Conservation (phyloP, 2,113 vertebrate genomes). For the Syrrhaptes paradoxus region DNA sequence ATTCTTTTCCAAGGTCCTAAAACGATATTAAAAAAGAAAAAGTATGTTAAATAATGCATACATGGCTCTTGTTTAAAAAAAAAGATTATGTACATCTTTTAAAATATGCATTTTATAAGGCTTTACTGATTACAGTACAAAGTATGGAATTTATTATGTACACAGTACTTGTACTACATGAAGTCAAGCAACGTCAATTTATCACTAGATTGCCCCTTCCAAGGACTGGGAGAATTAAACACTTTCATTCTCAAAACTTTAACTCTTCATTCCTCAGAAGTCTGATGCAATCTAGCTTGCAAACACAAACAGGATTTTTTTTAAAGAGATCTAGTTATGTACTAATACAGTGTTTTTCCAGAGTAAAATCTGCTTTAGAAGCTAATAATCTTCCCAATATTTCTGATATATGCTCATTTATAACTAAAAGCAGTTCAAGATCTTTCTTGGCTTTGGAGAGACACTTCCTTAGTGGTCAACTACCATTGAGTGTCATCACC, state of each 20-base stretch:
- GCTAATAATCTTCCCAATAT: not conserved
- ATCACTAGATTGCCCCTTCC: not conserved
- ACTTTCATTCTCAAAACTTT: not conserved
- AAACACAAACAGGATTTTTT: not conserved
- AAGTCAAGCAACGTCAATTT: not conserved
- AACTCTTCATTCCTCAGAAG: not conserved
- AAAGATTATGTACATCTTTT: not conserved
- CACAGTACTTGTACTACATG: not conserved
- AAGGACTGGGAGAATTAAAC: not conserved
- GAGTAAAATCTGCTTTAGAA: not conserved
- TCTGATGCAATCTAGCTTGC: not conserved
- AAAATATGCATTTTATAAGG: not conserved
- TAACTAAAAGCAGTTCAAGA: not conserved
- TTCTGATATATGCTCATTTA: not conserved
- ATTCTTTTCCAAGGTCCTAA: conserved; percentile 99
- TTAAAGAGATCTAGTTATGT: not conserved
- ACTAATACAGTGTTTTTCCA: not conserved
- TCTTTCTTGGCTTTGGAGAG: not conserved
- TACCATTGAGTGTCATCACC: not conserved
- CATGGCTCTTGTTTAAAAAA: not conserved
- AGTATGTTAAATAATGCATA: not conserved
- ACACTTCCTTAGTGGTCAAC: not conserved
- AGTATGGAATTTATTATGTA: not conserved
- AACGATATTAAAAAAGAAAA: not conserved
- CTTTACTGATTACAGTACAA: not conserved